These are phyloP conservation scores for Petrolisthes cinctipes DNA, from an alignment of 2,888 invertebrate genomes.

Conservation along the genomic window DNA sequence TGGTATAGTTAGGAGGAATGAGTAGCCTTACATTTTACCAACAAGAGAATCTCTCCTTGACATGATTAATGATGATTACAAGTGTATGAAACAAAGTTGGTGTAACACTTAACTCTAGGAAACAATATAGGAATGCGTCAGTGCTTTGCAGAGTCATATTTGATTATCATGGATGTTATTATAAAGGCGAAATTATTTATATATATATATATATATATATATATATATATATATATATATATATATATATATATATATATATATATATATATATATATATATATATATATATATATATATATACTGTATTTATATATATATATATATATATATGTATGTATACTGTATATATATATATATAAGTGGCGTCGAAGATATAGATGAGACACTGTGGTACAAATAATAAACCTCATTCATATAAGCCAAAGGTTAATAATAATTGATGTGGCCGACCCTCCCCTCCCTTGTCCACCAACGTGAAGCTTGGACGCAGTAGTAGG, in stretches of 20 bases:
- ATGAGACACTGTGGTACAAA: too few species aligned
- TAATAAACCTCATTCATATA: not conserved
- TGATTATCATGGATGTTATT: constrained; percentile 50
- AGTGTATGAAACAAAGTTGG: constrained; percentile 41
- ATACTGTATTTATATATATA: too few species aligned
- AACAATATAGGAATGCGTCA: constrained; percentile 43
- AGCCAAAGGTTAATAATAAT: not conserved
- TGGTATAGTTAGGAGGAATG: too few species aligned
- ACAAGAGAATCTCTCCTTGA: not conserved
- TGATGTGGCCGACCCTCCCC: constrained; percentile 6
- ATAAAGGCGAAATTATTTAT: not conserved
- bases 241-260: too few species aligned
- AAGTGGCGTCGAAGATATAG: too few species aligned
- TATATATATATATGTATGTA: too few species aligned
- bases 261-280: too few species aligned
- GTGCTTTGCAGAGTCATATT: constrained; percentile 46
- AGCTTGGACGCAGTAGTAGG: constrained; percentile 34
- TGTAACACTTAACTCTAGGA: constrained; percentile 49
- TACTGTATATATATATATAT: too few species aligned
- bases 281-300: too few species aligned
- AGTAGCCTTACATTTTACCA: too few species aligned
- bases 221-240: constrained; percentile 13
- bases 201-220: not conserved
- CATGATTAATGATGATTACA: constrained; percentile 48
- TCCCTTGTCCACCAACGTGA: constrained; percentile 31